A percentile compares a stretch with the other conserved stretches of the same genome.
Conservation (phyloP, 2,888 invertebrate species). For the Phasia obesa region DNA sequence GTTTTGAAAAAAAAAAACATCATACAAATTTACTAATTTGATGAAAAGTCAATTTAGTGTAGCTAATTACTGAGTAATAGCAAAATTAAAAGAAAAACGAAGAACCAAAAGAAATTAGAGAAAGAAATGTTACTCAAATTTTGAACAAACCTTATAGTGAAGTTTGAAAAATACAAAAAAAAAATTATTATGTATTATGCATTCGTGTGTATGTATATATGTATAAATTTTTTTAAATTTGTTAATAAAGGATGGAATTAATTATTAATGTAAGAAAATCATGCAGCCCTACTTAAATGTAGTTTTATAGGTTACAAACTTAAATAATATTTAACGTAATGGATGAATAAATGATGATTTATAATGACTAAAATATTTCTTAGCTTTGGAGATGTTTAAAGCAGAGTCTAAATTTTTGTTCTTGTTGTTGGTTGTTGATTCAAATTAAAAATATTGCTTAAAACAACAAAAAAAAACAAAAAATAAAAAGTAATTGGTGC, state of each 20-base stretch:
- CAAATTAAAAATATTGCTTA: constrained; percentile 31
- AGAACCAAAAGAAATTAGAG: constrained; percentile 15
- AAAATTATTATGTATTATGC: not conserved
- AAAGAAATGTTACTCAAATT: constrained; percentile 19
- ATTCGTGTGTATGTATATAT: not conserved
- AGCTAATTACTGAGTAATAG: not conserved
- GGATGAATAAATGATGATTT: constrained; percentile 37
- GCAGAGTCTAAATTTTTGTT: constrained; percentile 7
- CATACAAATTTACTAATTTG: not conserved
- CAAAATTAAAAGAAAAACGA: not conserved
- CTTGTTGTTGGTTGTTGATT: constrained; percentile 7
- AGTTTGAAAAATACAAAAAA: constrained; percentile 2
- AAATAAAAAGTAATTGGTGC: constrained; percentile 10
- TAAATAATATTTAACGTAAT: constrained; percentile 43
- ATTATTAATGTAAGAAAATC: constrained; percentile 19
- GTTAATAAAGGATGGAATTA: constrained; percentile 2
- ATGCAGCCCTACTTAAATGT: constrained; percentile 54
- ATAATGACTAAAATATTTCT: constrained; percentile 40
- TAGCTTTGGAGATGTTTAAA: constrained; percentile 25
- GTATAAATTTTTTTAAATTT: constrained; percentile 7
- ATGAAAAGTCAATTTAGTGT: constrained; percentile 4
- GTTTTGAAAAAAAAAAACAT: constrained; percentile 19
- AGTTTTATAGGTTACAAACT: constrained; percentile 50
- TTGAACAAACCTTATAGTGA: not conserved
- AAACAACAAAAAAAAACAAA: constrained; percentile 13